Percentiles rank a stretch among this genome's conserved stretches.
These are phyloP conservation scores for Copidosoma floridanum DNA, from an alignment of 1,140 invertebrate species.

Conservation along the genomic window DNA sequence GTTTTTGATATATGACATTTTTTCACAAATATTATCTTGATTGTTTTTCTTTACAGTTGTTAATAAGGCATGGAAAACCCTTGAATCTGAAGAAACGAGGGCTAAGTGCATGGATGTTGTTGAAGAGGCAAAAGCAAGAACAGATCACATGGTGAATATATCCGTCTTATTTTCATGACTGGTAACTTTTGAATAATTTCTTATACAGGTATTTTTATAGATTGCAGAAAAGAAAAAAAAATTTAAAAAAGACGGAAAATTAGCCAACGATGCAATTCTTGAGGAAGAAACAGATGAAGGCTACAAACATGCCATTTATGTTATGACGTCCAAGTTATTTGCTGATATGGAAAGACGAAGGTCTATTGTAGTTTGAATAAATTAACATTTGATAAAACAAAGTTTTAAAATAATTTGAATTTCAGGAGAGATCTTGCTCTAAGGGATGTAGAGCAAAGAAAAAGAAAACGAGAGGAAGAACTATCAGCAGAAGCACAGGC, in stretches of 20 bases:
- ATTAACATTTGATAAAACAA: too few species aligned
- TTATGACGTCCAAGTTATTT: slow-evolving; percentile 98
- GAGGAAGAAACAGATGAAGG: slow-evolving; percentile 94
- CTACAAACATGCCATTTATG: slow-evolving; percentile 92
- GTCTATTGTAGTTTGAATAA: too few species aligned
- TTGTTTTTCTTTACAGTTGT: slow-evolving; percentile 65
- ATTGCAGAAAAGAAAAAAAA: slow-evolving; percentile 94
- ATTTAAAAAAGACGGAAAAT: slow-evolving; percentile 87
- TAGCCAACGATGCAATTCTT: slow-evolving; percentile 61
- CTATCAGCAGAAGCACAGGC: slow-evolving; percentile 87
- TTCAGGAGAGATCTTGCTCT: slow-evolving; percentile 71
- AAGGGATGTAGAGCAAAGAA: slow-evolving; percentile 90
- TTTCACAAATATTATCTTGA: neutral
- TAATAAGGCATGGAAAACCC: slow-evolving; percentile 93
- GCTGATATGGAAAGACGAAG: slow-evolving; percentile 92
- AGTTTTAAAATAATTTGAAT: slow-evolving; percentile 36
- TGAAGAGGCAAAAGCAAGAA: slow-evolving; percentile 92
- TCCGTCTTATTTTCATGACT: neutral
- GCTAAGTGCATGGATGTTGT: slow-evolving; percentile 95
- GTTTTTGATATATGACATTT: slow-evolving; percentile 18
- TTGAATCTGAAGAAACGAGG: slow-evolving; percentile 93
- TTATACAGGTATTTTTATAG: slow-evolving; percentile 64
- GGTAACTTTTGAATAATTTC: too few species aligned
- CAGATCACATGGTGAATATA: slow-evolving; percentile 83
- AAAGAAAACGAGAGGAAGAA: slow-evolving; percentile 92